These are phyloP conservation scores for Diuraphis noxia DNA, from an alignment of 1,140 invertebrate species.

Conservation along the genomic window DNA sequence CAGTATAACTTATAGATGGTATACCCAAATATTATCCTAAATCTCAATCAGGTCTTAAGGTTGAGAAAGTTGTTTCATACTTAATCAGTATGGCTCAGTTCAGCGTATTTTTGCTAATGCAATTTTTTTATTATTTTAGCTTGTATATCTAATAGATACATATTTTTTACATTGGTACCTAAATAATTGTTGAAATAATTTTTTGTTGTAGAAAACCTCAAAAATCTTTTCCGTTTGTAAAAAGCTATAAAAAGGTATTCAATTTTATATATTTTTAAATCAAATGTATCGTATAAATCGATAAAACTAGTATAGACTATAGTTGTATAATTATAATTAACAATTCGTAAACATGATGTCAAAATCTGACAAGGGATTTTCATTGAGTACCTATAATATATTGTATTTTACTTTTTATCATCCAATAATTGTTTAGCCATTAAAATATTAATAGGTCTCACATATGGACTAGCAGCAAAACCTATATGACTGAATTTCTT, in stretches of 20 bases:
- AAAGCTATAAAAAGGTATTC: neutral
- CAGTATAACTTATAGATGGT: too few species aligned
- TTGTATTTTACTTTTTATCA: neutral
- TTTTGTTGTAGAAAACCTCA: too few species aligned
- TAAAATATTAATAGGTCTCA: neutral
- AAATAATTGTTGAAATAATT: too few species aligned
- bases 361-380: neutral
- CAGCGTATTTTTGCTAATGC: too few species aligned
- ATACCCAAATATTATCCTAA: too few species aligned
- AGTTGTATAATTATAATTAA: neutral
- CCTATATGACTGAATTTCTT: constrained; percentile 16
- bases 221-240: too few species aligned
- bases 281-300: neutral
- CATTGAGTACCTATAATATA: neutral
- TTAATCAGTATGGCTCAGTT: too few species aligned
- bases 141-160: too few species aligned
- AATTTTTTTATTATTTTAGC: too few species aligned
- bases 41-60: too few species aligned
- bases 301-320: neutral
- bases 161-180: too few species aligned
- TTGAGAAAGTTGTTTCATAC: too few species aligned
- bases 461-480: constrained; percentile 15
- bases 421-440: constrained; percentile 20
- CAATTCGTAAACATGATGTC: neutral
- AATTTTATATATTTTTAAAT: neutral